These are phyloP conservation scores for Gopherus evgoodei DNA, from an alignment of 2,113 vertebrate genomes.

Conservation along the genomic window DNA sequence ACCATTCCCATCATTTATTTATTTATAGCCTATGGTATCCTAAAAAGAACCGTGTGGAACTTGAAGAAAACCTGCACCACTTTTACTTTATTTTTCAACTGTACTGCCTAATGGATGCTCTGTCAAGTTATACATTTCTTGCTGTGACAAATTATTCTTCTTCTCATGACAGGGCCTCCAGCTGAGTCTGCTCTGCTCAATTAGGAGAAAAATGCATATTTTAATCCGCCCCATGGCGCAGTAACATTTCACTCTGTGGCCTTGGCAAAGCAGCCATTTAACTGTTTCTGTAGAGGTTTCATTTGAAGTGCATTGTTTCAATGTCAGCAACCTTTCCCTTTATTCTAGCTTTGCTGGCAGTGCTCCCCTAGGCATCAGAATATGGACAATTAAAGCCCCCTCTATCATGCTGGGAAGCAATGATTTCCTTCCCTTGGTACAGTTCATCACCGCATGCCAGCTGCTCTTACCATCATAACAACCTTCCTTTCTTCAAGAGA, in stretches of 20 bases:
- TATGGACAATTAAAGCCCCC: constrained; percentile 76
- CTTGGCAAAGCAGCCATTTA: constrained; percentile 82
- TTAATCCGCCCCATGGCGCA: constrained; percentile 82
- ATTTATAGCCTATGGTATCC: neutral
- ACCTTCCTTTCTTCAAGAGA: neutral
- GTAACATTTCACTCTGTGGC: constrained; percentile 80
- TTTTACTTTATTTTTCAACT: constrained; percentile 60
- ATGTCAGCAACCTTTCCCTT: constrained; percentile 71
- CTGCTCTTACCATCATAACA: neutral
- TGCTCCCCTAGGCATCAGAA: constrained; percentile 72
- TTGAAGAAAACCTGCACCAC: constrained; percentile 49
- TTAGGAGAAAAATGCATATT: constrained; percentile 85
- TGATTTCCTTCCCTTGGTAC: constrained; percentile 46
- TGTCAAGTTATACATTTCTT: constrained; percentile 68
- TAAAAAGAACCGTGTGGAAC: neutral
- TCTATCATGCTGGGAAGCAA: constrained; percentile 71
- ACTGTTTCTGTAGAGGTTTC: constrained; percentile 75
- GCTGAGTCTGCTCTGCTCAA: constrained; percentile 83
- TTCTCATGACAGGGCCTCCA: constrained; percentile 80
- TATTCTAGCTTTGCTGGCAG: constrained; percentile 61
- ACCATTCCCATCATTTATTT: neutral
- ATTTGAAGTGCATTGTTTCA: constrained; percentile 60
- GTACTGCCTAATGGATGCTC: constrained; percentile 72
- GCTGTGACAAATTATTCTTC: constrained; percentile 83
- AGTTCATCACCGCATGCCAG: constrained; percentile 25